A percentile compares a stretch with the other conserved stretches of the same genome.
Evolutionary conservation across 64 coral and sea anemone genomes (phyloP).

Genomic region (Actinia tenebrosa): DNA sequence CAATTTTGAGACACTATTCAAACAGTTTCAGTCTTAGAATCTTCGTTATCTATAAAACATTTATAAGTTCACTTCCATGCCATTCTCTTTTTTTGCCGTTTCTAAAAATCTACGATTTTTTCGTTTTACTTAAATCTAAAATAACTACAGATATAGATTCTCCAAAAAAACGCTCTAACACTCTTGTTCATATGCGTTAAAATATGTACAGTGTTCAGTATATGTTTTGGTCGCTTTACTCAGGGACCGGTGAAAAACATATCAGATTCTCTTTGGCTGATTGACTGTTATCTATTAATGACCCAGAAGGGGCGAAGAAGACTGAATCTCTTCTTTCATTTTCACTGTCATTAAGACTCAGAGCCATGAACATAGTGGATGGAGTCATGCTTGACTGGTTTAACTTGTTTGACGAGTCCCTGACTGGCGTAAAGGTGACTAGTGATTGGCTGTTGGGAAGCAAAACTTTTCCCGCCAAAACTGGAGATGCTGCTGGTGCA

Average conservation of each 20-base stretch:
- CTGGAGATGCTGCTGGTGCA: conserved; percentile 10
- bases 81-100: too few relatives aligned
- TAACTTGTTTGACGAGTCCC: neutral
- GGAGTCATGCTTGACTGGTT: conserved; percentile 25
- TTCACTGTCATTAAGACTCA: conserved; percentile 2
- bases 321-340: conserved; percentile 45
- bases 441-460: conserved; percentile 17
- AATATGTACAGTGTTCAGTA: neutral
- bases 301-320: conserved; percentile 30
- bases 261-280: conserved; percentile 31
- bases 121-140: too few relatives aligned
- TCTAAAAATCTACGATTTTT: too few relatives aligned
- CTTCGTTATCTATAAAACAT: too few relatives aligned
- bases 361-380: neutral
- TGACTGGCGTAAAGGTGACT: neutral
- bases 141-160: too few relatives aligned
- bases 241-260: conserved; percentile 52
- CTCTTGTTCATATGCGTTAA: neutral
- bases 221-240: neutral
- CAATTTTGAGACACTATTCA: too few relatives aligned
- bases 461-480: neutral
- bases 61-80: too few relatives aligned
- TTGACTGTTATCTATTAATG: neutral
- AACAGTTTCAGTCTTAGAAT: too few relatives aligned
- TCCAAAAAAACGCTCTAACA: neutral